Base-by-base conservation (phyloP, 1,140 invertebrate species). In the Drosophila funebris region DNA sequence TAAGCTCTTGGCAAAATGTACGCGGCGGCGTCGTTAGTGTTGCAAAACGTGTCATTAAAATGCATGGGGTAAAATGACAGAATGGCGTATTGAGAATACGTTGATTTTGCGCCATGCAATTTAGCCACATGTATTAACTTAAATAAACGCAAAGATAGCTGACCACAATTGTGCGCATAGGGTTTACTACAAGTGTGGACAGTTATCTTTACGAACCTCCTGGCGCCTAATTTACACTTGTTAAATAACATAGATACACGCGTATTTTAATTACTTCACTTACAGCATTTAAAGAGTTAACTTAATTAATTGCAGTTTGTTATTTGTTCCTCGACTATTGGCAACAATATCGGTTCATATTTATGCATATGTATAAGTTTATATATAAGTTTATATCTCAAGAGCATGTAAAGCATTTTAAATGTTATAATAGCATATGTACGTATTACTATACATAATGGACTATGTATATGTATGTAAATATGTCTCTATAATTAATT, bases 291-390 rank as follows among this genome's bases (percentile, higher is more conserved):
- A 56, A 71, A 56, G 16, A 37, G 76, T 77, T 78, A 75, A 69
- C 63, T 78, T 72, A 81, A 69, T 44, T 62, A 70, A 78, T 78
- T 83, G 75, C 83, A 78, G 41, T 60, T 76, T 52, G 58, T 78
- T 75, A 68, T 67, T 78, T 87, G 83, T 78, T 82, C 63, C 72
- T 48, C 68, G 72, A 83, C 83, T 88, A 88, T 76, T 88, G 83
- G 83, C 83, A 88, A 88, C 83, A 80, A 88, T 74, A 88, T 88
- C 72, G 83, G 83, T 84, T 78, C 66, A 33, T 33, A 66, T 37
- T 33, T 56, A 76, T 67, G 52, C 73, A 74, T 24, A 58, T 27
- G 20, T 69, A 41, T 41, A 68, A 20, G 37, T 60, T 24, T 37
- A 54, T 39, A 27, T 36, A 48, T 68, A 62, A 16, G 46, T 62